Evolutionary conservation across 2,113 vertebrate genomes (phyloP).

Genomic region (Catharus minimus): DNA sequence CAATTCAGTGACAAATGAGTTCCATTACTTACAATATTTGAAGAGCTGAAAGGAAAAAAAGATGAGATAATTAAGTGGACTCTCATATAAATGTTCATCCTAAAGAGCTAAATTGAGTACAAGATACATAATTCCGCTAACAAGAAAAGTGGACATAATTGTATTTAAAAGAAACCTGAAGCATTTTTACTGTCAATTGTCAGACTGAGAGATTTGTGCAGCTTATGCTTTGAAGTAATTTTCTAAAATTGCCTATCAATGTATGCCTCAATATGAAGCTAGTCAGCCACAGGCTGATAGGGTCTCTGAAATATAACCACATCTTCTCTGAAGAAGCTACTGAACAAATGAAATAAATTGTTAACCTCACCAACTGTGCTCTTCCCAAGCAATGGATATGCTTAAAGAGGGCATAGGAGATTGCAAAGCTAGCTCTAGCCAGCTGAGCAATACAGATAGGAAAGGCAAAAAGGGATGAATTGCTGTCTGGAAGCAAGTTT

Average conservation of each 20-base stretch:
- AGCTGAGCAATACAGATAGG: not conserved
- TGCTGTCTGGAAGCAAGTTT: not conserved
- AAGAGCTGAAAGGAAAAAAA: not conserved
- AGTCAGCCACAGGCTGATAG: not conserved
- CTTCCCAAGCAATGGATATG: not conserved
- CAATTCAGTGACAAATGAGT: slow-evolving; percentile 13
- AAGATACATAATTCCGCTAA: slow-evolving; percentile 15
- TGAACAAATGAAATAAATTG: slow-evolving; percentile 21
- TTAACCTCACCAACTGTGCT: not conserved
- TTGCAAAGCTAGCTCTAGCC: not conserved
- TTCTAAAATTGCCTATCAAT: slow-evolving; percentile 31
- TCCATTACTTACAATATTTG: slow-evolving; percentile 17
- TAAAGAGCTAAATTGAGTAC: slow-evolving; percentile 8
- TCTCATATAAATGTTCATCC: not conserved
- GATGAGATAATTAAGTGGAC: slow-evolving; percentile 11
- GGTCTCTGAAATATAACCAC: not conserved
- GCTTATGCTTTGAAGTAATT: slow-evolving; percentile 29
- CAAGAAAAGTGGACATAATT: not conserved
- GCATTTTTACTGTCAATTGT: not conserved
- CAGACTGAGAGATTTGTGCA: not conserved
- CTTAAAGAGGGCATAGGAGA: not conserved
- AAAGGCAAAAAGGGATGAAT: not conserved
- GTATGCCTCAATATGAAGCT: slow-evolving; percentile 21
- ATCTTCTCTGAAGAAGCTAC: not conserved
- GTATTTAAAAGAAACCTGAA: not conserved